Evolutionary conservation across 1,140 invertebrate species (phyloP), one percentile per base, ranked within the genome.

Genomic region (Asbolus verrucosus): DNA sequence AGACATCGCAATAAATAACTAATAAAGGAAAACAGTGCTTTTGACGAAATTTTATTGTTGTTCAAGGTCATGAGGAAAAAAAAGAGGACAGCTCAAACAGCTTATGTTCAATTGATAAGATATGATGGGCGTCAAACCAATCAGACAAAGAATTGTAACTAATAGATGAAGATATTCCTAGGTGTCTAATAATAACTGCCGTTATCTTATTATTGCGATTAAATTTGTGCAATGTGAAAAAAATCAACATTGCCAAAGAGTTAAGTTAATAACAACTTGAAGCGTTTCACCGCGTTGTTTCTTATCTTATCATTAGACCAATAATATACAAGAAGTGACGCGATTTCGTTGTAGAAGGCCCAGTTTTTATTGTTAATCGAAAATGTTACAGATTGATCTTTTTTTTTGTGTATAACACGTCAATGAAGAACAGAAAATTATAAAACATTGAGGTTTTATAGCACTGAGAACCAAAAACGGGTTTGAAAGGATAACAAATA

Each of bases 191-290:
- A 54, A 54, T 54, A 54, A 54, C 24, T 27, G 6, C n/a, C 46
- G 46, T 54, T 24, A 27, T 54, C 19, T 54, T 16, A 6, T 41
- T 11, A 41, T 11, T 6, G 43, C 43, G 43, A 50, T 50, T 50
- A 50, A 54, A 54, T 54, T 54, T 11, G 19, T 9, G 11, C 46
- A 13, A n/a, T 54, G 41, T 46, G 41, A 16, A 46, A 62, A 63
- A 63, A 63, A 63, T 41, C 61, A 63, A 63, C 61, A 63, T 63
- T 63, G 61, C 33, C 61, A 63, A 63, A 63, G 61, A 63, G 61
- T 19, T 15, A 11, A 54, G 19, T 6, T 36, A 11, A 36, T 11
- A n/a, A 11, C 11, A 14, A 46, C n/a, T n/a, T n/a, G n/a, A n/a
- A n/a, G n/a, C 41, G 18, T n/a, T 16, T 46, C 41, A 5, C 24